These are phyloP conservation scores for Danio rerio DNA, from an alignment of 2,113 vertebrate species.

Conservation along the genomic window DNA sequence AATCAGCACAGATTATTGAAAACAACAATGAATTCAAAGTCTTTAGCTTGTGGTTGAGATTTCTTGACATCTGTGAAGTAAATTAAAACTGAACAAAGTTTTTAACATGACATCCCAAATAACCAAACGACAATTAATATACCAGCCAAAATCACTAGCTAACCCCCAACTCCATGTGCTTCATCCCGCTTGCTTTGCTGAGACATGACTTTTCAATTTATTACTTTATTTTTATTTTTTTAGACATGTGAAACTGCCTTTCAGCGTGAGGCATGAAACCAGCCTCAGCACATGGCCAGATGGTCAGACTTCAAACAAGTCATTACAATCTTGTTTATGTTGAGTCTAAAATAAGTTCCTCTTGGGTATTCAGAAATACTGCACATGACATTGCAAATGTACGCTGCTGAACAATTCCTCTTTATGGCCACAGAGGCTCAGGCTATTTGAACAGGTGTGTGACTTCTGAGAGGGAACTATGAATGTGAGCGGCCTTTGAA, in stretches of 20 bases:
- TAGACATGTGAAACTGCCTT: conserved; percentile 30
- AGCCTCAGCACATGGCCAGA: conserved; percentile 25
- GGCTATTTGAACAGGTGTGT: conserved; percentile 63
- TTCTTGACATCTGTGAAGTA: too few species aligned
- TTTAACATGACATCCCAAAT: background rate
- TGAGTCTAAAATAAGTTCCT: conserved; percentile 55
- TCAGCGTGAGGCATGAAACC: conserved; percentile 9
- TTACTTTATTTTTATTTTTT: background rate
- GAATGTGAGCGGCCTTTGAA: conserved; percentile 49
- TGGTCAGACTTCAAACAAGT: conserved; percentile 47
- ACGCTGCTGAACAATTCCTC: conserved; percentile 51
- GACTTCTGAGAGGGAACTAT: conserved; percentile 58
- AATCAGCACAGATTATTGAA: too few species aligned
- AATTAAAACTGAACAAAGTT: background rate
- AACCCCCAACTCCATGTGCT: background rate
- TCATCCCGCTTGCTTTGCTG: conserved; percentile 7
- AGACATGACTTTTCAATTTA: background rate
- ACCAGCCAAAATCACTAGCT: too few species aligned
- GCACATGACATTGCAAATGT: conserved; percentile 36
- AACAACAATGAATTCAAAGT: too few species aligned
- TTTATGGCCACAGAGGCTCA: conserved; percentile 38
- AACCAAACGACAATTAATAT: background rate
- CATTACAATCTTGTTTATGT: conserved; percentile 55
- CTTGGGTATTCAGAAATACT: conserved; percentile 41
- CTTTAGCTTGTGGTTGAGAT: too few species aligned